Conservation (phyloP, 2,888 invertebrate genomes). For the Agrenia bidenticulata region DNA sequence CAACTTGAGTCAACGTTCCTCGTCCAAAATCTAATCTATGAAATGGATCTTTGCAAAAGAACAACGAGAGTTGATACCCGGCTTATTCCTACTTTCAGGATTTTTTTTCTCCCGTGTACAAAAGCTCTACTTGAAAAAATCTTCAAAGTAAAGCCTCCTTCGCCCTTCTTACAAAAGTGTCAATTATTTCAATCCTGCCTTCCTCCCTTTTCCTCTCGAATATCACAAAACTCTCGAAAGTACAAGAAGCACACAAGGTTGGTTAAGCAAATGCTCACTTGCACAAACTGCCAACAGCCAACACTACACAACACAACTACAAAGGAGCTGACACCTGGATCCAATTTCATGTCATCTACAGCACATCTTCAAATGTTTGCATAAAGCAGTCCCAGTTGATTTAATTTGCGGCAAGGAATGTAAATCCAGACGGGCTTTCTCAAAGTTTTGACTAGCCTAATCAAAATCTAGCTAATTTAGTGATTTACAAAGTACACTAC, state of each 20-base stretch:
- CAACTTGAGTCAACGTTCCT: slow-evolving; percentile 17
- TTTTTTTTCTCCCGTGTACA: too few relatives aligned
- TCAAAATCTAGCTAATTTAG: slow-evolving; percentile 10
- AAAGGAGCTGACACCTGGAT: not conserved
- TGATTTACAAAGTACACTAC: slow-evolving; percentile 1
- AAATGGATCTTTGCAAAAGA: slow-evolving; percentile 16
- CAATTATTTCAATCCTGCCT: not conserved
- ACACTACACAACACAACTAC: too few relatives aligned
- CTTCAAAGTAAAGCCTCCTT: not conserved
- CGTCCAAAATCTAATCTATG: slow-evolving; percentile 16
- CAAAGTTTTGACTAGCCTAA: slow-evolving; percentile 1
- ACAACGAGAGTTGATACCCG: not conserved
- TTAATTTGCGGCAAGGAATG: slow-evolving; percentile 14
- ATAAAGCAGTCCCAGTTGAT: slow-evolving; percentile 4
- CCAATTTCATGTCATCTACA: slow-evolving; percentile 3
- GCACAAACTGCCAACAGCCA: too few relatives aligned
- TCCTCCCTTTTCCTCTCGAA: not conserved
- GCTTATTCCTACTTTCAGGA: too few relatives aligned
- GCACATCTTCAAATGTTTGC: not conserved
- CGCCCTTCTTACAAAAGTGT: not conserved
- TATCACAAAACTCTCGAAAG: too few relatives aligned
- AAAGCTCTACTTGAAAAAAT: not conserved
- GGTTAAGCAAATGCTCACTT: not conserved
- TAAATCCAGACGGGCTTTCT: slow-evolving; percentile 1
- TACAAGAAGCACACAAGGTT: not conserved